Base-by-base conservation (phyloP, 1,140 invertebrate genomes). In the Leptinotarsa undecemlineata region DNA sequence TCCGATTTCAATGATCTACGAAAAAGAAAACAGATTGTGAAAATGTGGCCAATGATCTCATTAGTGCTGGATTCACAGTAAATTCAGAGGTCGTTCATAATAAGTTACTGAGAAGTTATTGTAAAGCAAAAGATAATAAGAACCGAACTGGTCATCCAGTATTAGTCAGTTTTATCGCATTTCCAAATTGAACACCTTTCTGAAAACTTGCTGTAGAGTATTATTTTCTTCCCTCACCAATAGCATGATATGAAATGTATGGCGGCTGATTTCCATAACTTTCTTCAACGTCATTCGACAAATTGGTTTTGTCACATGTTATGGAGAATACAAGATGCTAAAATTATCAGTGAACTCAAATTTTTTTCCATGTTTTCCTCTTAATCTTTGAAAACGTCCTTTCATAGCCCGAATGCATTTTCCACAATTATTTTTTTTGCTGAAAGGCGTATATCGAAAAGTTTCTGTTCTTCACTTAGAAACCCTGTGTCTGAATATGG, bases 331-430 rank as follows among this genome's bases (percentile, higher is more conserved):
- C 48, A n/a, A 33, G 70, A 26, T 47, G 51, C 21, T n/a, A 72
- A 15, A 15, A 72, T 26, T 47, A 26, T 47, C 26, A 21, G 63
- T 20, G 57, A 60, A 72, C 14, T 21, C 13, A 72, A 72, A 17
- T 61, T 62, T 63, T 64, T 21, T 19, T 72, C 48, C 6, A 61
- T 17, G 48, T 63, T 62, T 60, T 72, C 23, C 42, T 57, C 48
- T 69, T 4, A 69, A 42, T 48, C 15, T 47, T 69, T n/a, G 14
- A 48, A 69, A 69, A 48, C 68, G 42, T 23, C 68, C 68, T 23
- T 69, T 69, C n/a, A 69, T 60, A 71, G 48, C 6, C 69, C 48
- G 51, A 71, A 71, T 26, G 70, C 42, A 72, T 72, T 61, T 26
- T 72, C 70, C 26, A 72, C 48, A 42, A 72, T 51, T 63, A 72